phyloP scores from a whole-genome alignment of 2,888 invertebrate species.

The Hirtodrosophila histrioides region DNA sequence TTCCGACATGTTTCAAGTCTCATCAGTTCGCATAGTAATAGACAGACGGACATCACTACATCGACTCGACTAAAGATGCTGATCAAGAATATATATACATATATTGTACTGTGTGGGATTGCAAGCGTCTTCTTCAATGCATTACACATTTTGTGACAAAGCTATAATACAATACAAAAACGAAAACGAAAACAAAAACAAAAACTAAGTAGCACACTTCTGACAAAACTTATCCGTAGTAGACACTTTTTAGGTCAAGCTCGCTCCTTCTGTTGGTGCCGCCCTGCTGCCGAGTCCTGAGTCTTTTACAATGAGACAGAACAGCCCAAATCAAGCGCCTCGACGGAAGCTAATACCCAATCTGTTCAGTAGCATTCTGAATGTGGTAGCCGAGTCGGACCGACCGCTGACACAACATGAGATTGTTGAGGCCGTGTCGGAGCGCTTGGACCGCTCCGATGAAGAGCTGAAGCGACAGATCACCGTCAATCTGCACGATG shows the following conservation, averaged over 20 bases:
- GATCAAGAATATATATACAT: no score
- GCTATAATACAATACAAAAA: no score
- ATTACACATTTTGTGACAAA: no score
- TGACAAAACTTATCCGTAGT: not conserved
- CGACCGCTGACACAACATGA: constrained; percentile 63
- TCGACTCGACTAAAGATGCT: no score
- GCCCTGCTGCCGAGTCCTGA: not conserved
- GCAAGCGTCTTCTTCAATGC: no score
- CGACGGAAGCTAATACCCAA: constrained; percentile 65
- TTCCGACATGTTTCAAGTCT: no score
- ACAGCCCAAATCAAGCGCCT: constrained; percentile 63
- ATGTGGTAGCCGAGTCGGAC: constrained; percentile 58
- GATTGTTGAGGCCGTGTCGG: constrained; percentile 55
- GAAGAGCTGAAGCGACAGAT: constrained; percentile 67
- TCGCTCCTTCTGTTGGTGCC: not conserved
- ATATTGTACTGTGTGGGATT: no score
- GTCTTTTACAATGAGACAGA: constrained; percentile 41
- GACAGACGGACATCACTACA: no score
- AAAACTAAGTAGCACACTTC: constrained; percentile 3
- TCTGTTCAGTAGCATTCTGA: constrained; percentile 51
- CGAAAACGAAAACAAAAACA: no score
- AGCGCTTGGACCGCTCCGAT: constrained; percentile 57
- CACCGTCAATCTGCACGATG: constrained; percentile 61
- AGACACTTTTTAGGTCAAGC: not conserved
- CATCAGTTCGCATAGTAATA: no score